These are phyloP conservation scores for Arctia plantaginis DNA, from an alignment of 2,888 invertebrate genomes.

Conservation along the genomic window DNA sequence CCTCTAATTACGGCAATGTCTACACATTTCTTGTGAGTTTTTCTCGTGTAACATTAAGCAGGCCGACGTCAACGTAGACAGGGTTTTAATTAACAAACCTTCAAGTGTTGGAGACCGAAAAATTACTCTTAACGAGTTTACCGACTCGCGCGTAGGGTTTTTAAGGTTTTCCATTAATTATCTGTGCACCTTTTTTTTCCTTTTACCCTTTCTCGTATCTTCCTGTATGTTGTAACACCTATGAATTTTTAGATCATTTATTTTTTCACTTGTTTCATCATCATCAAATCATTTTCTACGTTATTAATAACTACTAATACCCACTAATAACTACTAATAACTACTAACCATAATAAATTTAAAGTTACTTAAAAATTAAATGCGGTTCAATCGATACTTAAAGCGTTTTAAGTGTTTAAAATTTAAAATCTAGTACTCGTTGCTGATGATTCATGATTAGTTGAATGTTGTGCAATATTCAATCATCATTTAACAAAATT, in stretches of 20 bases:
- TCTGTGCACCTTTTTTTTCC: slow-evolving; percentile 10
- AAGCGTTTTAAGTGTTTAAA: too few relatives aligned
- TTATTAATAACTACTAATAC: too few relatives aligned
- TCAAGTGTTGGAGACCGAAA: slow-evolving; percentile 57
- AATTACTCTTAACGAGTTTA: slow-evolving; percentile 61
- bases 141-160: slow-evolving; percentile 34
- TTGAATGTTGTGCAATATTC: too few relatives aligned
- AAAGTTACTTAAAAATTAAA: too few relatives aligned
- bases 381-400: too few relatives aligned
- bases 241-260: not conserved
- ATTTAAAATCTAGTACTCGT: too few relatives aligned
- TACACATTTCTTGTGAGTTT: slow-evolving; percentile 45
- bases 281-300: not conserved
- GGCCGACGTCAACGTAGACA: slow-evolving; percentile 48
- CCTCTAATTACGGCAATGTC: slow-evolving; percentile 43
- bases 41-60: slow-evolving; percentile 45
- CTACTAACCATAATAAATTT: too few relatives aligned
- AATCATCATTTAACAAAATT: too few relatives aligned
- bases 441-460: too few relatives aligned
- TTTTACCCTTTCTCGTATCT: not conserved
- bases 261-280: not conserved
- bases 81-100: slow-evolving; percentile 62
- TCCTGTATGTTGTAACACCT: not conserved
- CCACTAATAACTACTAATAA: too few relatives aligned
- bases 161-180: slow-evolving; percentile 24